These are phyloP conservation scores for Squalus acanthias DNA, from an alignment of 2,797 vertebrate species.

Conservation along the genomic window DNA sequence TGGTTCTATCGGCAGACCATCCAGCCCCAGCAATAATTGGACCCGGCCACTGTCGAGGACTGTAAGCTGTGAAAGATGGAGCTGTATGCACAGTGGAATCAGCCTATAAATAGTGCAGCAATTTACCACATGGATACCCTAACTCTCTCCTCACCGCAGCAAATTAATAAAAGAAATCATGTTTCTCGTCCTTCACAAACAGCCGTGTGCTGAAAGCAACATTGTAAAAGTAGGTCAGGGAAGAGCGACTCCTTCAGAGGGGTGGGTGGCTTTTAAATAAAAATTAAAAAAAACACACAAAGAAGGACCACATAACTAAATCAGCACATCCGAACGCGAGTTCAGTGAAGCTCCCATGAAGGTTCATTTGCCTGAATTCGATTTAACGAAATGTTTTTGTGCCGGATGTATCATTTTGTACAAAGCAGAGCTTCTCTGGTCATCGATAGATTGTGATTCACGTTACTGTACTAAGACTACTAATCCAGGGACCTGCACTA, in stretches of 20 bases:
- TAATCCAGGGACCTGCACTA: background rate
- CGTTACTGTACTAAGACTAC: no score
- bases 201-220: background rate
- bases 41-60: background rate
- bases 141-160: background rate
- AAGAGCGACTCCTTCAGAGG: background rate
- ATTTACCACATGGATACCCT: constrained; percentile 37
- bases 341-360: no score
- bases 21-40: background rate
- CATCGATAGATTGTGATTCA: no score
- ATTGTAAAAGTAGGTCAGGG: background rate
- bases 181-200: background rate
- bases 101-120: constrained; percentile 17
- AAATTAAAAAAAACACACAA: background rate
- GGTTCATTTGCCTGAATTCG: no score
- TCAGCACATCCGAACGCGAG: background rate
- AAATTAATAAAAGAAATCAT: constrained; percentile 21
- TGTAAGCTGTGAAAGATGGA: background rate
- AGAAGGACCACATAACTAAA: background rate
- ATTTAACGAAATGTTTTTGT: background rate
- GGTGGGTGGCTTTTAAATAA: background rate
- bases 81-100: background rate
- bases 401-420: background rate
- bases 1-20: background rate
- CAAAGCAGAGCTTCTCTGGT: background rate